phyloP scores from a whole-genome alignment of 2,888 invertebrate species.

The Thereva nobilitata region DNA sequence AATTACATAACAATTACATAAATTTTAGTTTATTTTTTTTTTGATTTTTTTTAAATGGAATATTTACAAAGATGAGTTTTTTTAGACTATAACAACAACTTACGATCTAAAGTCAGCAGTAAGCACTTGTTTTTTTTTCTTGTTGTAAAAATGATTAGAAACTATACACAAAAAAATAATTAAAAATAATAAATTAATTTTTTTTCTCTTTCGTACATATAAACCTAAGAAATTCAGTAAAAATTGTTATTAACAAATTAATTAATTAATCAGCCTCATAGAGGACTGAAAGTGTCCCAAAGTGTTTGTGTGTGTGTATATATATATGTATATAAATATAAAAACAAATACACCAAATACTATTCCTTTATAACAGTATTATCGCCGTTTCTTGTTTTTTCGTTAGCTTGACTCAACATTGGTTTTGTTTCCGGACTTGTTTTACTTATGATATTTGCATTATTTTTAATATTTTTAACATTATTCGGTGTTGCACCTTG shows the following conservation, averaged over 20 bases:
- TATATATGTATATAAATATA: too few species aligned
- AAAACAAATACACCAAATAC: too few species aligned
- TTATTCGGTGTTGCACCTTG: conserved; percentile 34
- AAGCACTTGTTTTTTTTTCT: conserved; percentile 22
- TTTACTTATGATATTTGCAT: conserved; percentile 21
- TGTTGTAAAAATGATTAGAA: conserved; percentile 1
- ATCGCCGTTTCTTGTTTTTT: conserved; percentile 24
- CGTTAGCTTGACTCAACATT: conserved; percentile 28
- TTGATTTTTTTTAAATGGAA: background rate
- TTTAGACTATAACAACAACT: background rate
- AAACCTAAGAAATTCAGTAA: too few species aligned
- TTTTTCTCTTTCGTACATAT: too few species aligned
- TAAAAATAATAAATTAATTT: background rate
- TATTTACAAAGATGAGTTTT: conserved; percentile 4
- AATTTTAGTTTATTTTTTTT: background rate
- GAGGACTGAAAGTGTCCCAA: too few species aligned
- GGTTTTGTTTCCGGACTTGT: conserved; percentile 35
- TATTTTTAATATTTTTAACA: conserved; percentile 40
- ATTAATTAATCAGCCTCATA: conserved; percentile 10
- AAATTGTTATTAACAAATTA: too few species aligned
- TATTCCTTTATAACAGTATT: conserved; percentile 32
- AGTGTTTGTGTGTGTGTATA: too few species aligned
- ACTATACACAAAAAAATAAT: conserved; percentile 22
- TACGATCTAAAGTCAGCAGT: conserved; percentile 5
- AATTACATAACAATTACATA: background rate